These are phyloP conservation scores for Stichopus chloronotus DNA, from an alignment of 35 echinoderm and acorn worm species.

Conservation along the genomic window DNA sequence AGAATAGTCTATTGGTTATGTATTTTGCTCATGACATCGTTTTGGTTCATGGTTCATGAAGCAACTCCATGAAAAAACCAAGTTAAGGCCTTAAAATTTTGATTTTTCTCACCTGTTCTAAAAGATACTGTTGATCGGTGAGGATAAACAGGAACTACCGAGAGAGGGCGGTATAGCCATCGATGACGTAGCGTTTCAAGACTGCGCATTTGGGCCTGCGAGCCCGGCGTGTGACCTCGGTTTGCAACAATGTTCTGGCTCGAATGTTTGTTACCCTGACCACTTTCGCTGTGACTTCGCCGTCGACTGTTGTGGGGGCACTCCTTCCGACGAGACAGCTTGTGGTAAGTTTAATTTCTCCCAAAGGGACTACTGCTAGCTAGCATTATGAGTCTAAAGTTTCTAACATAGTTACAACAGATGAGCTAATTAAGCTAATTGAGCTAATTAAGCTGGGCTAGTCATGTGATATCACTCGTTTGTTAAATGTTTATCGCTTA, in stretches of 20 bases:
- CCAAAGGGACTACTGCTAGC: neutral
- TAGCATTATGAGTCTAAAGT: neutral
- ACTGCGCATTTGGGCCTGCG: slow-evolving; percentile 18
- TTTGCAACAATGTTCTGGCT: neutral
- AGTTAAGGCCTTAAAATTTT: too few species aligned
- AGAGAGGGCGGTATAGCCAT: slow-evolving; percentile 54
- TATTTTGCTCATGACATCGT: too few species aligned
- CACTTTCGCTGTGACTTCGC: slow-evolving; percentile 44
- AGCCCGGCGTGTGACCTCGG: neutral
- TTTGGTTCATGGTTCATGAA: too few species aligned
- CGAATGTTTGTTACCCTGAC: slow-evolving; percentile 5
- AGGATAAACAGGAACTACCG: slow-evolving; percentile 29
- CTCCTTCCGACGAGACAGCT: neutral
- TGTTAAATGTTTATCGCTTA: too few species aligned
- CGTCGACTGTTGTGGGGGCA: slow-evolving; percentile 18
- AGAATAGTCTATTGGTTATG: too few species aligned
- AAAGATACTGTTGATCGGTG: slow-evolving; percentile 30
- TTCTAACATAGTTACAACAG: neutral
- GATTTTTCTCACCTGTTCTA: too few species aligned
- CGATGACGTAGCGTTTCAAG: slow-evolving; percentile 49
- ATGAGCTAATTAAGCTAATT: too few species aligned
- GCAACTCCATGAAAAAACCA: too few species aligned
- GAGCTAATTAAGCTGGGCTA: too few species aligned
- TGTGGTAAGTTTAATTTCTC: slow-evolving; percentile 43
- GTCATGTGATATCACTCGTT: too few species aligned